phyloP scores from a whole-genome alignment of 1,140 invertebrate species.

The Glossosoma conforme region DNA sequence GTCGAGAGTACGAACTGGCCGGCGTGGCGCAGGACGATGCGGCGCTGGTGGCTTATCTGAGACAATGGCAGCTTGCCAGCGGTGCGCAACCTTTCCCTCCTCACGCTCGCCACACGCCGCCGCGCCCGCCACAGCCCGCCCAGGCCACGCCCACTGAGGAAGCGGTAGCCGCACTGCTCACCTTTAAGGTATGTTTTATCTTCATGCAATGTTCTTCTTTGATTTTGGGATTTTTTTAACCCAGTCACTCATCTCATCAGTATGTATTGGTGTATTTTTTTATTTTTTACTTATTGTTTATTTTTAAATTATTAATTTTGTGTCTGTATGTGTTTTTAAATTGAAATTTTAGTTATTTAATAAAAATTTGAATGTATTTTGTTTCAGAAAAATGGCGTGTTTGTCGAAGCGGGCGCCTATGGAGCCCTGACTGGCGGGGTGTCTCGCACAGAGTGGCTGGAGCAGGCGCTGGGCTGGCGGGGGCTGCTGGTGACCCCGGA shows the following conservation, averaged over 20 bases:
- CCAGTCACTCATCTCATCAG: no score
- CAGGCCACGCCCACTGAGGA: conserved; percentile 33
- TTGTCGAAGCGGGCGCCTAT: conserved; percentile 58
- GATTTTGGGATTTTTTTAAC: no score
- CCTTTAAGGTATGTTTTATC: conserved; percentile 38
- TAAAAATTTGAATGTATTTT: neutral
- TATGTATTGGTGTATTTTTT: no score
- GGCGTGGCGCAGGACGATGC: conserved; percentile 68
- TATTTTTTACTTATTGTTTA: no score
- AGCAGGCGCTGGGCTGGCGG: conserved; percentile 64
- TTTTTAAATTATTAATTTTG: no score
- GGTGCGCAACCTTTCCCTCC: conserved; percentile 41
- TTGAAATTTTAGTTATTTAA: no score
- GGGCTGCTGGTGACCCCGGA: conserved; percentile 72
- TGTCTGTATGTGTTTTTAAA: no score
- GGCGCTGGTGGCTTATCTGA: conserved; percentile 65
- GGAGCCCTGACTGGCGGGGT: conserved; percentile 38
- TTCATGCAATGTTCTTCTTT: no score
- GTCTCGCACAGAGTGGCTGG: conserved; percentile 64
- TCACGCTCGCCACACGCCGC: conserved; percentile 24
- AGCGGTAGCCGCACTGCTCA: conserved; percentile 38
- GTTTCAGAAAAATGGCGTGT: conserved; percentile 54
- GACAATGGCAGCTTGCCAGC: conserved; percentile 47
- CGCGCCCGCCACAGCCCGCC: conserved; percentile 3
- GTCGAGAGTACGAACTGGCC: conserved; percentile 65